Evolutionary conservation across 1,140 invertebrate species (phyloP).

Genomic region (Dinoponera quadriceps): DNA sequence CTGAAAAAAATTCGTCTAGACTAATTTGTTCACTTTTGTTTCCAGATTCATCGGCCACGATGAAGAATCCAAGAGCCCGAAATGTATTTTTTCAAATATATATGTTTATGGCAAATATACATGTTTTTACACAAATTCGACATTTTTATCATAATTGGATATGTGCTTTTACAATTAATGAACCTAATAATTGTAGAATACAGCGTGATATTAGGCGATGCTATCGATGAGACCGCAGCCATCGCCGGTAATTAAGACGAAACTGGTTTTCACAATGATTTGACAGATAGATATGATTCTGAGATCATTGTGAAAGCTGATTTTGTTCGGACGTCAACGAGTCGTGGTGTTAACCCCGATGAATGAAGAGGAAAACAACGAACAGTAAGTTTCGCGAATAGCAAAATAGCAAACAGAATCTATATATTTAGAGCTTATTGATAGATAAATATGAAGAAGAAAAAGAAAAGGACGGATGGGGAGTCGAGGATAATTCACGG

Average conservation of each 20-base stretch:
- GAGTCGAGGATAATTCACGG: too few relatives aligned
- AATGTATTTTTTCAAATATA: neutral
- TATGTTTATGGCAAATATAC: neutral
- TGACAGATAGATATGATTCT: conserved; percentile 93
- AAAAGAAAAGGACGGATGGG: too few relatives aligned
- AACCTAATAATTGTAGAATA: neutral
- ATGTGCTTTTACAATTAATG: neutral
- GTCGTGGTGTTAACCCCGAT: neutral
- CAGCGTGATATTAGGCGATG: conserved; percentile 1
- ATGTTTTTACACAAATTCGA: neutral
- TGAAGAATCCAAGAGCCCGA: neutral
- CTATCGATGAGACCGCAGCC: conserved; percentile 7
- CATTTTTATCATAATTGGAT: neutral
- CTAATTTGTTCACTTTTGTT: conserved; percentile 38
- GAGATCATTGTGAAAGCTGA: conserved; percentile 98
- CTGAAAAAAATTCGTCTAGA: neutral
- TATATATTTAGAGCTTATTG: too few relatives aligned
- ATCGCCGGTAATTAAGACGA: conserved; percentile 85
- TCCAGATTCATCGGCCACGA: conserved; percentile 14
- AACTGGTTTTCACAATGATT: conserved; percentile 97
- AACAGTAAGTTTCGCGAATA: neutral
- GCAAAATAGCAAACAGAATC: too few relatives aligned
- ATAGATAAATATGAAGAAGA: too few relatives aligned
- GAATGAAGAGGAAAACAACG: neutral
- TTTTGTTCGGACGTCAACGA: conserved; percentile 89